Conservation (phyloP, 2,113 vertebrate species). For the Entelurus aequoreus region DNA sequence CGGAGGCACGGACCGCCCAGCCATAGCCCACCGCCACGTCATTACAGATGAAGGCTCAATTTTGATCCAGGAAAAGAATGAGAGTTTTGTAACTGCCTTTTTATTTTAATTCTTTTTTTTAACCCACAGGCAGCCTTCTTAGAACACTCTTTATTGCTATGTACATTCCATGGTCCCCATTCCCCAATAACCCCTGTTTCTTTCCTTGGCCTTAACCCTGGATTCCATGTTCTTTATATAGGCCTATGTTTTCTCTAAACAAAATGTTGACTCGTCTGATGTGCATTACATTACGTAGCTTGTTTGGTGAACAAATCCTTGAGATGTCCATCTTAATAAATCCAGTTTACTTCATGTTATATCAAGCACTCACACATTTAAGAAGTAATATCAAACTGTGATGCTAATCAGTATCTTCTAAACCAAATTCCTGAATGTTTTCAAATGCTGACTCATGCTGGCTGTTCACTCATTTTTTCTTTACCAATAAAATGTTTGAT, state of each 20-base stretch:
- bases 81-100: conserved; percentile 29
- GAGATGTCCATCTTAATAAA: conserved; percentile 11
- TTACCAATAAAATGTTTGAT: conserved; percentile 53
- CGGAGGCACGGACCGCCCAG: conserved; percentile 59
- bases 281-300: conserved; percentile 8
- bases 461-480: conserved; percentile 13
- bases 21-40: conserved; percentile 73
- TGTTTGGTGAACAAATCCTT: conserved; percentile 38
- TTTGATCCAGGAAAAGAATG: conserved; percentile 16
- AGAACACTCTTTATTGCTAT: conserved; percentile 27
- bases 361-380: not conserved
- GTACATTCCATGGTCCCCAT: conserved; percentile 62
- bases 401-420: conserved; percentile 18
- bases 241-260: conserved; percentile 1
- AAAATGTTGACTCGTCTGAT: not conserved
- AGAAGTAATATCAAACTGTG: conserved; percentile 11
- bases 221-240: conserved; percentile 2
- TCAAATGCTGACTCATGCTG: conserved; percentile 17
- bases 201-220: conserved; percentile 34
- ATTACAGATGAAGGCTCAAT: conserved; percentile 62
- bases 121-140: conserved; percentile 26
- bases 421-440: conserved; percentile 21
- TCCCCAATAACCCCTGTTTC: not conserved
- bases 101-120: conserved; percentile 36
- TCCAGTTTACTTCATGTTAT: not conserved